Evolutionary conservation across 2,888 invertebrate species (phyloP).

Genomic region (Hypena proboscidalis): DNA sequence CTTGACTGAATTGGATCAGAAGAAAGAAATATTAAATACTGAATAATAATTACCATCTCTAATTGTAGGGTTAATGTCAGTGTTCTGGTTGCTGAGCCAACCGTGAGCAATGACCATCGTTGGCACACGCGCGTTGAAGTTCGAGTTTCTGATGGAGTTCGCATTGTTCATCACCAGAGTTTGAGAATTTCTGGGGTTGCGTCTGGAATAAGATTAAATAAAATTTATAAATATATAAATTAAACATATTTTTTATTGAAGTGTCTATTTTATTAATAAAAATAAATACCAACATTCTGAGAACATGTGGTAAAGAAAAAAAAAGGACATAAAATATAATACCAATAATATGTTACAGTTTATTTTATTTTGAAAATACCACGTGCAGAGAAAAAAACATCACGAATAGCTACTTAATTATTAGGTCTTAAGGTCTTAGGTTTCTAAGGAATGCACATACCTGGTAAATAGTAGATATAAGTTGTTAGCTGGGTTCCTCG

Average conservation of each 20-base stretch:
- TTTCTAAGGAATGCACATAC: slow-evolving; percentile 27
- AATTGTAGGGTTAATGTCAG: slow-evolving; percentile 54
- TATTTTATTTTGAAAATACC: no score
- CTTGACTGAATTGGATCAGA: no score
- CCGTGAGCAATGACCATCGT: slow-evolving; percentile 55
- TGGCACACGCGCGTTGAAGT: slow-evolving; percentile 49
- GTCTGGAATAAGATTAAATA: slow-evolving; percentile 43
- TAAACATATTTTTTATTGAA: no score
- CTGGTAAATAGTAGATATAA: slow-evolving; percentile 52
- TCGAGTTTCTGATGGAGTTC: slow-evolving; percentile 54
- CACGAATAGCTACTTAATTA: no score
- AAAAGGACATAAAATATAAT: no score
- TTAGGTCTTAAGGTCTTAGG: no score
- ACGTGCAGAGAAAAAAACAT: no score
- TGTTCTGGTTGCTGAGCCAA: slow-evolving; percentile 54
- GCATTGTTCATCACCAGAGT: slow-evolving; percentile 51
- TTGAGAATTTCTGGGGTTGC: slow-evolving; percentile 52
- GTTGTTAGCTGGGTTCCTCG: slow-evolving; percentile 54
- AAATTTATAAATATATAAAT: neutral
- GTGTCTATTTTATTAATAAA: no score
- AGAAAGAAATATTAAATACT: neutral
- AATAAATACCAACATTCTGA: no score
- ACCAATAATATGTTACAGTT: no score
- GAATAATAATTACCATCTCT: slow-evolving; percentile 51
- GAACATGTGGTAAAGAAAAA: no score